Conservation (phyloP, 2,113 vertebrate species). For the Madoqua kirkii region DNA sequence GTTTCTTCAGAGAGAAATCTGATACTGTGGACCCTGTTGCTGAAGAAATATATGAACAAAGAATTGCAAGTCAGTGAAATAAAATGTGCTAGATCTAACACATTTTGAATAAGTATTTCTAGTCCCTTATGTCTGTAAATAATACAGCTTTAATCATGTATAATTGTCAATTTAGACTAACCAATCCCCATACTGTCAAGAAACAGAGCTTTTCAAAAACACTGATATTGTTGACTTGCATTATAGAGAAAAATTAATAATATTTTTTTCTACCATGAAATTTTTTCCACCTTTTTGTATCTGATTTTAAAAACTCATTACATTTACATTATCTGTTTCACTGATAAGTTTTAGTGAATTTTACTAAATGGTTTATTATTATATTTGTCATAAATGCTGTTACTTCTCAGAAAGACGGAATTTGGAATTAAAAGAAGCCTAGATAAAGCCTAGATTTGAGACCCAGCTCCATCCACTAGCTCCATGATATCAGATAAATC, state of each 20-base stretch:
- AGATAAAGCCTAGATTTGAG: not conserved
- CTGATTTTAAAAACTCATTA: constrained; percentile 6
- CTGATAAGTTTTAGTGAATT: not conserved
- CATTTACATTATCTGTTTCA: not conserved
- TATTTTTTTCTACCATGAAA: not conserved
- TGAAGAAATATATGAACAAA: not conserved
- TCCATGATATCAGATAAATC: not conserved
- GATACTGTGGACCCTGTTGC: not conserved
- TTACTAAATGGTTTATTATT: not conserved
- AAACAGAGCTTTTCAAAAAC: not conserved
- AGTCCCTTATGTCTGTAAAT: not conserved
- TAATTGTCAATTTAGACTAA: not conserved
- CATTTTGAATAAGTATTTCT: not conserved
- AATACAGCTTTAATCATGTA: not conserved
- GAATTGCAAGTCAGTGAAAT: not conserved
- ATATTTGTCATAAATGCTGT: not conserved
- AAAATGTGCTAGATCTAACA: not conserved
- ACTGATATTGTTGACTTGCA: not conserved
- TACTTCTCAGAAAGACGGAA: not conserved
- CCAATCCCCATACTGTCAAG: not conserved
- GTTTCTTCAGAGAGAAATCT: not conserved
- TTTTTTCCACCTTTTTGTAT: not conserved
- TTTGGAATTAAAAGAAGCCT: not conserved
- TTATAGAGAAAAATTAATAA: not conserved
- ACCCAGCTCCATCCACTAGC: not conserved